Evolutionary conservation across 2,797 vertebrate species (phyloP).

Genomic region (Mormyrus proboscirostris): DNA sequence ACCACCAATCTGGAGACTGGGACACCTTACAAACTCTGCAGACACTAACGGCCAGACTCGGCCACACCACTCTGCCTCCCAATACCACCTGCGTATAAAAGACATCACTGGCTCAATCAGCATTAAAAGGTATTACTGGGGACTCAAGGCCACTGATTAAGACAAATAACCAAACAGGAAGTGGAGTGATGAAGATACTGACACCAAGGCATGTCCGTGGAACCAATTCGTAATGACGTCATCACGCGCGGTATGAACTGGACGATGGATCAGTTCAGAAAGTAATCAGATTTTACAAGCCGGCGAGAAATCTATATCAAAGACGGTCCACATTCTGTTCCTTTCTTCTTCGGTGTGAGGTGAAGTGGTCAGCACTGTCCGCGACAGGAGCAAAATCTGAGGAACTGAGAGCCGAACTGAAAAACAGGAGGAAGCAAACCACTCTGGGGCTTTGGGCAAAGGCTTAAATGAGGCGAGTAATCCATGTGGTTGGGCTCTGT

Average conservation of each 20-base stretch:
- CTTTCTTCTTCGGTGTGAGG: neutral
- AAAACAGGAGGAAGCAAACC: neutral
- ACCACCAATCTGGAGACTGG: neutral
- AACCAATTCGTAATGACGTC: neutral
- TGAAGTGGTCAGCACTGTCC: neutral
- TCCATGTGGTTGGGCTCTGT: neutral
- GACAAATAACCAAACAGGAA: neutral
- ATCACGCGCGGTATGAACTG: neutral
- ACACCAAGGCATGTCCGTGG: neutral
- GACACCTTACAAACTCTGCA: neutral
- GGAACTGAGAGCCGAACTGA: neutral
- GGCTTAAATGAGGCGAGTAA: neutral
- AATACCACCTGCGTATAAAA: neutral
- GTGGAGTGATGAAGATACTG: neutral
- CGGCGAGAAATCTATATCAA: neutral
- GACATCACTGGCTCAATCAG: neutral
- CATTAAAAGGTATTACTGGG: neutral
- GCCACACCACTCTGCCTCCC: neutral
- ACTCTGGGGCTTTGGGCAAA: neutral
- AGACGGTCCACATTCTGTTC: neutral
- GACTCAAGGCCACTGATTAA: neutral
- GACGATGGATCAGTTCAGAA: neutral
- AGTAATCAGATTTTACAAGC: neutral
- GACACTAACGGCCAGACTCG: neutral
- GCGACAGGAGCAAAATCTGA: neutral